Evolutionary conservation across 1,140 invertebrate species (phyloP).

Genomic region (Pogonus chalceus): DNA sequence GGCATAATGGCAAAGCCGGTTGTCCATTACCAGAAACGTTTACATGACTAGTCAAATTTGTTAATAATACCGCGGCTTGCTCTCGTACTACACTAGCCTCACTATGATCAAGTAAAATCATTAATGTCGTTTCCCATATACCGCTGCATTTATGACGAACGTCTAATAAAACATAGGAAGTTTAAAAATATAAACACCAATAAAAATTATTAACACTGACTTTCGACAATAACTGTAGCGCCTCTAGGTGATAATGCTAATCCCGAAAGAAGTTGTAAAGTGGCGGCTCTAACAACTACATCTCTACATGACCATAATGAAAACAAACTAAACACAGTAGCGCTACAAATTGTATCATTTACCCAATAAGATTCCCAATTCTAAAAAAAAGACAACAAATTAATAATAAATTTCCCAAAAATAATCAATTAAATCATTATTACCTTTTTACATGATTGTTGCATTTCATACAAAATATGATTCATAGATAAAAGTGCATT

Average conservation of each 20-base stretch:
- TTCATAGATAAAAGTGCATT: constrained; percentile 43
- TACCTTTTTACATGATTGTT: constrained; percentile 36
- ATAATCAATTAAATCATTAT: not conserved
- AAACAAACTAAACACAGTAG: constrained; percentile 35
- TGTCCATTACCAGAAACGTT: not conserved
- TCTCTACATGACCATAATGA: constrained; percentile 41
- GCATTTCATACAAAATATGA: constrained; percentile 42
- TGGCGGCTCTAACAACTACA: constrained; percentile 40
- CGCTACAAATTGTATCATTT: constrained; percentile 33
- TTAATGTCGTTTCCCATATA: constrained; percentile 25
- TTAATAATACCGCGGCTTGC: constrained; percentile 33
- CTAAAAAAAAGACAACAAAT: constrained; percentile 13
- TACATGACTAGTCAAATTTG: constrained; percentile 29
- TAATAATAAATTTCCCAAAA: not conserved
- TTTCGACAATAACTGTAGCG: constrained; percentile 34
- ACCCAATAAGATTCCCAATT: constrained; percentile 31
- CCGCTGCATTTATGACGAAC: constrained; percentile 15
- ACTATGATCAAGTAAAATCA: constrained; percentile 31
- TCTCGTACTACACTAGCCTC: constrained; percentile 35
- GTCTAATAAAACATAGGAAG: constrained; percentile 19
- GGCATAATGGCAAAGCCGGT: not conserved
- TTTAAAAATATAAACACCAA: not conserved
- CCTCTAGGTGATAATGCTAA: constrained; percentile 33
- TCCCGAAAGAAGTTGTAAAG: constrained; percentile 39
- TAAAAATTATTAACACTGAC: constrained; percentile 12